Percentiles rank a stretch among this genome's conserved stretches.
These are phyloP conservation scores for Hypselothyrea guttata DNA, from an alignment of 2,888 invertebrate genomes.

Conservation along the genomic window DNA sequence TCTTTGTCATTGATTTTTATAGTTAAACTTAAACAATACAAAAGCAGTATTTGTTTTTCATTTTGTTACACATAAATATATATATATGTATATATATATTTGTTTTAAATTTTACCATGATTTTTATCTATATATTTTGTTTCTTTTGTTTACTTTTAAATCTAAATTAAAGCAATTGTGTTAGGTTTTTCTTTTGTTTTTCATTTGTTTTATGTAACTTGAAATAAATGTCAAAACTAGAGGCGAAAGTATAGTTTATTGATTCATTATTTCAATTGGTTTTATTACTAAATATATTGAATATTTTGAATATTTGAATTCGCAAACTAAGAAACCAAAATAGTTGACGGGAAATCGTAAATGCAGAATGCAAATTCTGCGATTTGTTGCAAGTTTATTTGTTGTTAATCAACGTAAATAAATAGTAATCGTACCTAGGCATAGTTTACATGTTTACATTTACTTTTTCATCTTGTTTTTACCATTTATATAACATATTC, in stretches of 20 bases:
- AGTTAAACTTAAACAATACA: conserved; percentile 81
- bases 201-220: conserved; percentile 35
- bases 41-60: conserved; percentile 79
- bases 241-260: conserved; percentile 33
- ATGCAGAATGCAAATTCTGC: conserved; percentile 3
- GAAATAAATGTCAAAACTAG: conserved; percentile 42
- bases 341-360: not conserved
- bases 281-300: conserved; percentile 18
- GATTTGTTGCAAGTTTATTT: conserved; percentile 34
- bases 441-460: conserved; percentile 50
- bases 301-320: conserved; percentile 22
- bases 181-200: conserved; percentile 46
- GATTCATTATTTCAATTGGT: conserved; percentile 22
- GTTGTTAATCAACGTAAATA: conserved; percentile 39
- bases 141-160: conserved; percentile 53
- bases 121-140: conserved; percentile 45
- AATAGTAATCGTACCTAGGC: conserved; percentile 43
- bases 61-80: conserved; percentile 67
- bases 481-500: conserved; percentile 41
- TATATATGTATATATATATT: not conserved
- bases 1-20: conserved; percentile 66
- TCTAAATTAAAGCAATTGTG: conserved; percentile 80
- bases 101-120: conserved; percentile 64
- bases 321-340: conserved; percentile 16
- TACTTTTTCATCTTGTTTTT: conserved; percentile 29